A percentile compares a stretch with the other conserved stretches of the same genome.
Conservation (phyloP, 2,888 invertebrate species). For the Cerceris ruficornis region DNA sequence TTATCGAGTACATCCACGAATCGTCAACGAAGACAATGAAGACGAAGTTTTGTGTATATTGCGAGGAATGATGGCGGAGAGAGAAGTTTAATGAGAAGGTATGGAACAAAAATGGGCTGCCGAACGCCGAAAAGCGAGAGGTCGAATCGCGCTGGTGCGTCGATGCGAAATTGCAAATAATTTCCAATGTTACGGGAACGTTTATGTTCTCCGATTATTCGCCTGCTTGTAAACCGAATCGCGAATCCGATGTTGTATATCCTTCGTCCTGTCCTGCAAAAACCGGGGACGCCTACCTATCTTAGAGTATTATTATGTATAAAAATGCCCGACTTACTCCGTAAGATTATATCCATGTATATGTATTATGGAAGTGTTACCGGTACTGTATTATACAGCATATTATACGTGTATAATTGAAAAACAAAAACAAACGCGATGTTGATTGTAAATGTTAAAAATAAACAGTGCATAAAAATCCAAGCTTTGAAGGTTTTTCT, state of each 20-base stretch:
- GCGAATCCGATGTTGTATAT: conserved; percentile 51
- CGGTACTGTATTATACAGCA: conserved; percentile 71
- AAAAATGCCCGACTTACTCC: conserved; percentile 51
- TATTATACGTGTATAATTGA: conserved; percentile 78
- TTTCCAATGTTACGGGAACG: conserved; percentile 28
- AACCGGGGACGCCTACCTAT: conserved; percentile 55
- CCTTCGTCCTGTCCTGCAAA: conserved; percentile 46
- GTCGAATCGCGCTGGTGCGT: conserved; percentile 17
- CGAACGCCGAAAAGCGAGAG: conserved; percentile 48
- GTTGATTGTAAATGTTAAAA: conserved; percentile 81
- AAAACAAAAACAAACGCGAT: conserved; percentile 69
- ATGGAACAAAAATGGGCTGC: conserved; percentile 39
- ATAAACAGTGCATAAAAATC: conserved; percentile 80
- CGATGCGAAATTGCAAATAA: conserved; percentile 20
- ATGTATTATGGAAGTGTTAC: conserved; percentile 71
- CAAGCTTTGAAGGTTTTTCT: not conserved
- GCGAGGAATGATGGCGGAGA: not conserved
- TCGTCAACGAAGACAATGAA: not conserved
- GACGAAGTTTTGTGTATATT: not conserved
- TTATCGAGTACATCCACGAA: not conserved
- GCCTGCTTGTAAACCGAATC: conserved; percentile 53
- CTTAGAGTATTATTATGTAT: conserved; percentile 67
- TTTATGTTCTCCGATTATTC: conserved; percentile 32
- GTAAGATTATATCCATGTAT: conserved; percentile 68
- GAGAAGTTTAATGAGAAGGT: not conserved